Base-by-base conservation (phyloP, 2,113 vertebrate species). In the Lasiurus cinereus region DNA sequence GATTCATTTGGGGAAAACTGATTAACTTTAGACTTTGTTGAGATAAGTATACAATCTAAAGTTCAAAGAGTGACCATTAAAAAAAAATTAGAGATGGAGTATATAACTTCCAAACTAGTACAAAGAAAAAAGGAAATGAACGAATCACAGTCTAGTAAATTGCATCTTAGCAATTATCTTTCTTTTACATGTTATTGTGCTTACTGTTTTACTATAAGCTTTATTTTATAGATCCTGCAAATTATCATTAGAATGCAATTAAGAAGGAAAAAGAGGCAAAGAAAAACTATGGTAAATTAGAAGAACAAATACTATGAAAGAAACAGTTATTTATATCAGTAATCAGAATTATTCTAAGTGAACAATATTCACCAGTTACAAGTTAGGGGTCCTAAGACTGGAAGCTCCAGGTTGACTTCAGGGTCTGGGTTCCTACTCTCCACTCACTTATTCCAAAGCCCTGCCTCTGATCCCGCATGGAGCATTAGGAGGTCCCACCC, bases 51-150 rank as follows among this genome's bases (percentile, higher is more conserved):
- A 79, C 48, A 91, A 54, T 77, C 12, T 76, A 83, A 91, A 91
- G 82, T 93, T 96, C 56, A 46, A 84, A 94, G 36, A 27, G 24
- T 43, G 93, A 69, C 9, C 31, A 77, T 22, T 82, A 70, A 82
- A 69, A 82, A 69, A 88, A 78, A n/a, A 82, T 52, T 59, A 91
- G 43, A 73, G 83, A 79, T 70, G 3, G 46, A 69, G 12, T 48
- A 69, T 87, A 29, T 79, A 93, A 83, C 12, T 83, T 87, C 43
- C 10, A 46, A 83, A 31, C 13, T 11, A 73, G 5, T 69, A 62
- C 36, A 89, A 78, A 84, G 15, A 1, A 27, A 90, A 76, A 93
- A 80, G 31, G 3, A 79, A 93, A 70, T 72, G 31, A 82, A 91
- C 2, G 66, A 59, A 43, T 46, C 39, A 54, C 14, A 82, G 8